Percentiles rank a stretch among this genome's conserved stretches.
phyloP scores from a whole-genome alignment of 2,113 vertebrate species.

The Mormyrus lacerda region DNA sequence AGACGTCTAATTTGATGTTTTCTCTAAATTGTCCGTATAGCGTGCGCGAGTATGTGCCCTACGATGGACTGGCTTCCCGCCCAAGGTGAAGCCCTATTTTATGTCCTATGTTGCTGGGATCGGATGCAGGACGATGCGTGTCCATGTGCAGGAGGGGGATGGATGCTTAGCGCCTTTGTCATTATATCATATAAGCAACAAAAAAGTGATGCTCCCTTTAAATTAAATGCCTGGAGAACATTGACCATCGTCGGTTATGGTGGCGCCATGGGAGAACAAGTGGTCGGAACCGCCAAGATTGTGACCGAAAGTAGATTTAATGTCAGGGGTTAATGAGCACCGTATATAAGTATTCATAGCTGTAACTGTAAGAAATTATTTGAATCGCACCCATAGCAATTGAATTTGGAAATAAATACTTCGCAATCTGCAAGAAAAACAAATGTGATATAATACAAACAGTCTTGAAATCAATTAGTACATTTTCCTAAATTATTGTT shows the following conservation, averaged over 20 bases:
- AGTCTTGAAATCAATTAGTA: not conserved
- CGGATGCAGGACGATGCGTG: not conserved
- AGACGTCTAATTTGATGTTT: not conserved
- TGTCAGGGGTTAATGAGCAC: slow-evolving; percentile 1
- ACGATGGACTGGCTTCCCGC: not conserved
- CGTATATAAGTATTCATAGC: not conserved
- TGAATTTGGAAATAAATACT: not conserved
- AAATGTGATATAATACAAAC: not conserved
- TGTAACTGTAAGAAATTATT: not conserved
- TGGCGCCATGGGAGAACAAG: not conserved
- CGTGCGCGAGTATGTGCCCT: not conserved
- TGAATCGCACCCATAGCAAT: not conserved
- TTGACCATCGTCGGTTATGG: not conserved
- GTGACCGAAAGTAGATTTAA: not conserved
- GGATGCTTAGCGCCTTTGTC: not conserved
- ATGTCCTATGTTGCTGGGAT: not conserved
- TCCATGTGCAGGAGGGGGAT: not conserved
- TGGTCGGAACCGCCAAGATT: not conserved
- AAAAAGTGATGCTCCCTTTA: not conserved
- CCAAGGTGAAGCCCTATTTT: not conserved
- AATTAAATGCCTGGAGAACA: not conserved
- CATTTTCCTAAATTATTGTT: not conserved
- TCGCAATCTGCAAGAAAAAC: not conserved
- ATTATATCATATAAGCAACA: not conserved
- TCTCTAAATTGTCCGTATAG: not conserved